These are phyloP conservation scores for Oconnorella tubifera DNA, from an alignment of 2,888 invertebrate genomes.

Conservation along the genomic window DNA sequence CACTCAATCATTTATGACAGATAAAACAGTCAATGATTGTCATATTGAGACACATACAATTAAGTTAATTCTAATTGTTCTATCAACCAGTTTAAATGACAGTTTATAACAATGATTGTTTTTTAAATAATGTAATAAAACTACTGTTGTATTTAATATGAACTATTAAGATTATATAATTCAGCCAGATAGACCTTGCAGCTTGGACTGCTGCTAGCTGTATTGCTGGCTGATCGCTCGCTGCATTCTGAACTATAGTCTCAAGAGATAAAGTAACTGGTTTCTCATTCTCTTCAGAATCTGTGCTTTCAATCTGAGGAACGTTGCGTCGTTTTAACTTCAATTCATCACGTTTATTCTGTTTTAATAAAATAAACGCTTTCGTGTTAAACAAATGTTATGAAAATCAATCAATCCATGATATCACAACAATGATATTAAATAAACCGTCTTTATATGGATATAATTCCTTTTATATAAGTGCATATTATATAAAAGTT, in stretches of 20 bases:
- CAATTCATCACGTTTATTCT: slow-evolving; percentile 94
- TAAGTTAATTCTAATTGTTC: too few relatives aligned
- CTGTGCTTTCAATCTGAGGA: slow-evolving; percentile 79
- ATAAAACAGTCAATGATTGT: too few relatives aligned
- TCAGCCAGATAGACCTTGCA: slow-evolving; percentile 63
- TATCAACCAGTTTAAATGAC: too few relatives aligned
- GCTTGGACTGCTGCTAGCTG: slow-evolving; percentile 90
- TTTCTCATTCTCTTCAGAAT: slow-evolving; percentile 57
- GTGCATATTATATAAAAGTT: too few relatives aligned
- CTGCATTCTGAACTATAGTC: slow-evolving; percentile 81
- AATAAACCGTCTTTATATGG: not conserved
- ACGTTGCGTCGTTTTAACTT: slow-evolving; percentile 94
- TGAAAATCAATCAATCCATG: too few relatives aligned
- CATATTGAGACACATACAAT: not conserved
- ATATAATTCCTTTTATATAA: not conserved
- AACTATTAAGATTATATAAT: too few relatives aligned
- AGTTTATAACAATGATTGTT: too few relatives aligned
- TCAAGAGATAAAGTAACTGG: slow-evolving; percentile 61
- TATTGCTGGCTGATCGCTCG: slow-evolving; percentile 69
- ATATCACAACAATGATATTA: too few relatives aligned
- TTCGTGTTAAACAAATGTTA: too few relatives aligned
- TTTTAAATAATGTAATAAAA: too few relatives aligned
- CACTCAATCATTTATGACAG: not conserved
- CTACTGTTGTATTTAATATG: too few relatives aligned
- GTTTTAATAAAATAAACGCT: too few relatives aligned